phyloP scores from a whole-genome alignment of 2,113 vertebrate genomes.

The Platysteira castanea region DNA sequence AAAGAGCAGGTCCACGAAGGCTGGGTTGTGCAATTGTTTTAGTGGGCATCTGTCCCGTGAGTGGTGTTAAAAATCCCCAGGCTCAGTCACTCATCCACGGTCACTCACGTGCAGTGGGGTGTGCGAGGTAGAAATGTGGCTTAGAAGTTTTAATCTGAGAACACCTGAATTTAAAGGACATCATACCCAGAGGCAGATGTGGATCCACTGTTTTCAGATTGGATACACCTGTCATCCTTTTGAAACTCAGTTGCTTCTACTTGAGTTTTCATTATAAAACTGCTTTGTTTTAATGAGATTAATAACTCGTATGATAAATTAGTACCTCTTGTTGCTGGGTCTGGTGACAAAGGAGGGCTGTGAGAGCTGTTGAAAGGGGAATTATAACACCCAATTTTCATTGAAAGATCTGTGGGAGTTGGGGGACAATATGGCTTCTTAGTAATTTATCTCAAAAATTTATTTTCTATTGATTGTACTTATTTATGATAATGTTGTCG shows the following conservation, averaged over 20 bases:
- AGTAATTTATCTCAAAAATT: background rate
- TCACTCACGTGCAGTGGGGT: background rate
- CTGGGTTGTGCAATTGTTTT: background rate
- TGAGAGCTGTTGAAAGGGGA: background rate
- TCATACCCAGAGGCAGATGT: background rate
- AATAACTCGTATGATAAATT: background rate
- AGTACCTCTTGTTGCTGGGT: background rate
- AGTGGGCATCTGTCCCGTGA: background rate
- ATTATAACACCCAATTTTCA: background rate
- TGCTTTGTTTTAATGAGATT: background rate
- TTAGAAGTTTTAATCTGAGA: background rate
- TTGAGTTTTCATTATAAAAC: background rate
- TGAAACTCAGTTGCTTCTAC: background rate
- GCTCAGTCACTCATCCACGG: background rate
- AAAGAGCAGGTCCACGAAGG: background rate
- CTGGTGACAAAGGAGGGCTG: background rate
- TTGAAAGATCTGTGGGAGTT: background rate
- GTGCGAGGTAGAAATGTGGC: background rate
- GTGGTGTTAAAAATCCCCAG: background rate
- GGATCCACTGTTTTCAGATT: background rate
- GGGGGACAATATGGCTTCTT: background rate
- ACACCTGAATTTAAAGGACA: background rate
- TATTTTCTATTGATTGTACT: background rate
- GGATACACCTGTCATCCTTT: background rate
- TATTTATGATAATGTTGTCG: background rate